Conservation (phyloP, 2,113 vertebrate species). For the Chaetura pelagica region DNA sequence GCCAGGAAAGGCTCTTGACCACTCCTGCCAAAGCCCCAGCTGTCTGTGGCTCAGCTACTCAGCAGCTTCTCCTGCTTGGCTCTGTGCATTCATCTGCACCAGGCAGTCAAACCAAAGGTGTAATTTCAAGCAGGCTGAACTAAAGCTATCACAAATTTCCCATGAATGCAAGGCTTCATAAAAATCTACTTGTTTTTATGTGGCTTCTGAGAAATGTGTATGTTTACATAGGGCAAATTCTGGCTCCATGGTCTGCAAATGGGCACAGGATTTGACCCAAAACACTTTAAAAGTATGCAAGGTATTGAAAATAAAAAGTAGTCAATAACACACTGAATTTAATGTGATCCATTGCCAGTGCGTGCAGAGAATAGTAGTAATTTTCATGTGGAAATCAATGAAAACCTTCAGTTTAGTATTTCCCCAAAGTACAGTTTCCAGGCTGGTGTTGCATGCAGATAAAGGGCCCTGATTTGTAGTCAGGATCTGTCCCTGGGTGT, state of each 20-base stretch:
- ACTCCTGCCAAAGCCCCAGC: background rate
- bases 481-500: background rate
- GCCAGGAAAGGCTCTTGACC: background rate
- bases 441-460: background rate
- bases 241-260: background rate
- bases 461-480: background rate
- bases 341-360: background rate
- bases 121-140: background rate
- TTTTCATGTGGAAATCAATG: background rate
- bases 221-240: background rate
- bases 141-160: background rate
- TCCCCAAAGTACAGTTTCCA: background rate
- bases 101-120: background rate
- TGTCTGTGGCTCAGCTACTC: background rate
- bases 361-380: background rate
- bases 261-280: background rate
- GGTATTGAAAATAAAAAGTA: background rate
- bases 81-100: background rate
- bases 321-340: background rate
- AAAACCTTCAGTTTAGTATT: background rate
- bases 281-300: background rate
- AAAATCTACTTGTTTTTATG: background rate
- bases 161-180: background rate
- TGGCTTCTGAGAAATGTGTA: background rate
- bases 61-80: background rate